These are phyloP conservation scores for Rhopalosiphum maidis DNA, from an alignment of 1,140 invertebrate species.

Conservation along the genomic window DNA sequence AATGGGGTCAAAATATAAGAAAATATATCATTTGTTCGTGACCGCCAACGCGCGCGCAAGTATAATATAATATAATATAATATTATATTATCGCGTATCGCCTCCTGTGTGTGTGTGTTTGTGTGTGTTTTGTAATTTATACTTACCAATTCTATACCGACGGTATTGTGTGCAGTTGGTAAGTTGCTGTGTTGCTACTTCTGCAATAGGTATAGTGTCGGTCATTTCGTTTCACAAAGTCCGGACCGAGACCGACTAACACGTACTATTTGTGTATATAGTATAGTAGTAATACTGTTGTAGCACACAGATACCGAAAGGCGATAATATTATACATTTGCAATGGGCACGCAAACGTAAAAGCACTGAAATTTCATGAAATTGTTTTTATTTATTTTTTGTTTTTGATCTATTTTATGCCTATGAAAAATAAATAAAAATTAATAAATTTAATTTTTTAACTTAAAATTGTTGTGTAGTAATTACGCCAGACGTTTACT, in stretches of 20 bases:
- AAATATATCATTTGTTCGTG: constrained; percentile 48
- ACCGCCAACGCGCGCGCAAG: not conserved
- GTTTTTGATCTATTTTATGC: not conserved
- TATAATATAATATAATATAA: not conserved
- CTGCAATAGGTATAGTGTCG: not conserved
- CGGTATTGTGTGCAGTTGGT: not conserved
- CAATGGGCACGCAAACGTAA: too few relatives aligned
- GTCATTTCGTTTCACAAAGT: not conserved
- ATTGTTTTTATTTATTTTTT: not conserved
- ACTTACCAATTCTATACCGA: not conserved
- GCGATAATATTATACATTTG: not conserved
- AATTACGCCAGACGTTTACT: too few relatives aligned
- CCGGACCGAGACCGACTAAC: too few relatives aligned
- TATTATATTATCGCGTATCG: not conserved
- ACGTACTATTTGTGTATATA: not conserved
- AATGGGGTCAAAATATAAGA: not conserved
- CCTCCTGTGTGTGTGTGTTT: not conserved
- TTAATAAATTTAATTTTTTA: too few relatives aligned
- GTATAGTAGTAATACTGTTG: not conserved
- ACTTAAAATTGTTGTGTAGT: too few relatives aligned
- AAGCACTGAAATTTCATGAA: too few relatives aligned
- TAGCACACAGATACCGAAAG: too few relatives aligned
- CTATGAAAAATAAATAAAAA: too few relatives aligned
- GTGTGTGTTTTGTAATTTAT: not conserved
- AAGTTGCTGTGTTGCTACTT: not conserved